phyloP scores from a whole-genome alignment of 2,113 vertebrate species.

The Pygoscelis adeliae region DNA sequence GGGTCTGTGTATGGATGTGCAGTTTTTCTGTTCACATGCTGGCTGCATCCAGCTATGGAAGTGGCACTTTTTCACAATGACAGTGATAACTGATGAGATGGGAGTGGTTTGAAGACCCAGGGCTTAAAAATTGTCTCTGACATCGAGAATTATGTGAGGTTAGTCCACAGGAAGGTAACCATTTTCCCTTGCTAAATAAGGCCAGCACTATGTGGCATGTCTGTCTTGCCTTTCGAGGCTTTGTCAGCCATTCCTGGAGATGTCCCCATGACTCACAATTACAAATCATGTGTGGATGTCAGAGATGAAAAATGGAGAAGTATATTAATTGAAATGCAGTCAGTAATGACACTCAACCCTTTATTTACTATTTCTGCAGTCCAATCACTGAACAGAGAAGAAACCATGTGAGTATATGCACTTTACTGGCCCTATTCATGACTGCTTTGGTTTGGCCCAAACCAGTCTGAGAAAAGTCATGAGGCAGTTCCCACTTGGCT shows the following conservation, averaged over 20 bases:
- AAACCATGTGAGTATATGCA: neutral
- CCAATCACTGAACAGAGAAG: neutral
- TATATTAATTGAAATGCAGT: neutral
- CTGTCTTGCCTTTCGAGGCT: neutral
- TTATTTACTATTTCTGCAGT: neutral
- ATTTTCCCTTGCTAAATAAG: neutral
- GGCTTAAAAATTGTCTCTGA: neutral
- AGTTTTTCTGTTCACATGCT: neutral
- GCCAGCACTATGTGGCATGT: neutral
- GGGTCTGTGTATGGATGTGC: neutral
- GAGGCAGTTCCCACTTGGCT: neutral
- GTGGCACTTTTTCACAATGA: neutral
- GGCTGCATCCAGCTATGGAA: neutral
- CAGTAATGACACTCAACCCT: neutral
- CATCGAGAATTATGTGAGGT: neutral
- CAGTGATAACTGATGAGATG: neutral
- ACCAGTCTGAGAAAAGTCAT: neutral
- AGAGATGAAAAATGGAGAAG: conserved; percentile 7
- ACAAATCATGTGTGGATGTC: neutral
- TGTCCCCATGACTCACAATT: neutral
- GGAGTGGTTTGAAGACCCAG: neutral
- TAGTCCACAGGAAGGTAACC: neutral
- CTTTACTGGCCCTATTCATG: neutral
- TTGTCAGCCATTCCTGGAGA: neutral
- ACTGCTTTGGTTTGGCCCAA: neutral